Base-by-base conservation (phyloP, 1,140 invertebrate genomes). In the Caenorhabditis inopinata region DNA sequence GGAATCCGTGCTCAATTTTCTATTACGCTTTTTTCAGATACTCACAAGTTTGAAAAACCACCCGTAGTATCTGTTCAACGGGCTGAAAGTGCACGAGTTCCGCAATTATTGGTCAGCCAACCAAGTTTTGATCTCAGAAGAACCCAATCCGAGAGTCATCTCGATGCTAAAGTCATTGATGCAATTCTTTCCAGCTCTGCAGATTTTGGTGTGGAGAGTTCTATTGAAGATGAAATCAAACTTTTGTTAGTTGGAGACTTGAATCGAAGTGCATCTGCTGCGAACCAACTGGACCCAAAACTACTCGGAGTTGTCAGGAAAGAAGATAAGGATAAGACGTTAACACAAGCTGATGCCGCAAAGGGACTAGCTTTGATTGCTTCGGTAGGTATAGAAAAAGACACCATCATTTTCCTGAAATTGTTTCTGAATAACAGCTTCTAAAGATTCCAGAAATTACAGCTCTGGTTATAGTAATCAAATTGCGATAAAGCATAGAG, bases 81-180 rank as follows among this genome's bases (percentile, higher is more conserved):
- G 21, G 53, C 83, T 29, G 79, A 84, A 62, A 80, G 77, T 58
- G 83, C 79, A 14, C 49, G 77, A n/a, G 75, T 84, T 7, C 83
- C 83, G 9, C 84, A 84, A 47, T 23, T 84, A 1, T 74, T 78
- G 2, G 32, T 84, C 23, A 79, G 77, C 32, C 74, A 68, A 29
- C 75, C 83, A 16, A 84, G 83, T 51, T 47, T 78, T 23, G 80
- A 85, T 38, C 42, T 85, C 12, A 62, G 84, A 53, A 47, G 84
- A 58, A 84, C 83, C n/a, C 42, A 35, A 47, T 53, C 73, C 12
- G 73, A 46, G 45, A 58, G 42, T 76, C 58, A 49, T 42, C 49
- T 75, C 18, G 73, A 74, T 62, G 35, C 73, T 12, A 81, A 68
- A 68, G 73, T 73, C 74, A 81, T 51, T 45, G 76, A 78, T 25